Evolutionary conservation across 2,888 invertebrate genomes (phyloP), one percentile per base, ranked within the genome.

Genomic region (Lasioglossum figueresi): DNA sequence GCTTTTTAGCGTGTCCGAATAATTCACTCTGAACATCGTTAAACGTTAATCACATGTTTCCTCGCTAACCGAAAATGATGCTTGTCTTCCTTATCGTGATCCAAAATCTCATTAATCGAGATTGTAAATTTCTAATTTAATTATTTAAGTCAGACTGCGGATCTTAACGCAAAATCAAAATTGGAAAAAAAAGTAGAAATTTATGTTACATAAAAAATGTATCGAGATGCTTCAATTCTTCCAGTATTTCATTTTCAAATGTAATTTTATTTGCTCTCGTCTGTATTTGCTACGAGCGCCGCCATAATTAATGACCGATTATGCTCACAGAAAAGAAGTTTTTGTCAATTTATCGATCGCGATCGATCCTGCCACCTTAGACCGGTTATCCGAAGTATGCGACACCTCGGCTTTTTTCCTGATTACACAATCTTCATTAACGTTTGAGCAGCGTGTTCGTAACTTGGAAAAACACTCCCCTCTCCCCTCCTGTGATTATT

Each of bases 361-460:
- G 23, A 68, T 66, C 34, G 8, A 34, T 23, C 68, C 34, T 3
- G 8, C 19, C 66, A 1, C 10, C 12, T 37, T 23, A 34, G 66
- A 34, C 66, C 19, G 37, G 72, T 59, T 45, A 40, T 14, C 27
- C 52, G 10, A 68, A 52, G 70, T 70, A 14, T 14, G 40, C 40
- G 40, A 37, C 40, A n/a, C 40, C 14, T 10, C 2, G 70, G 6
- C 59, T 72, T 79, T 75, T 68, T 71, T 70, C 70, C 37, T 48
- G n/a, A 48, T 88, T 87, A 80, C 78, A 82, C 81, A 85, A 87
- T 85, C 40, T 75, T 48, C 66, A 27, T 82, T 71, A 77, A 48
- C 74, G 43, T 74, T 74, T 31, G 59, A 48, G 40, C 34, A 52
- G 19, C 37, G 23, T 27, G 34, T 78, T 52, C 63, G 76, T 85